These are phyloP conservation scores for Samia ricini DNA, from an alignment of 1,140 invertebrate genomes.

Conservation along the genomic window DNA sequence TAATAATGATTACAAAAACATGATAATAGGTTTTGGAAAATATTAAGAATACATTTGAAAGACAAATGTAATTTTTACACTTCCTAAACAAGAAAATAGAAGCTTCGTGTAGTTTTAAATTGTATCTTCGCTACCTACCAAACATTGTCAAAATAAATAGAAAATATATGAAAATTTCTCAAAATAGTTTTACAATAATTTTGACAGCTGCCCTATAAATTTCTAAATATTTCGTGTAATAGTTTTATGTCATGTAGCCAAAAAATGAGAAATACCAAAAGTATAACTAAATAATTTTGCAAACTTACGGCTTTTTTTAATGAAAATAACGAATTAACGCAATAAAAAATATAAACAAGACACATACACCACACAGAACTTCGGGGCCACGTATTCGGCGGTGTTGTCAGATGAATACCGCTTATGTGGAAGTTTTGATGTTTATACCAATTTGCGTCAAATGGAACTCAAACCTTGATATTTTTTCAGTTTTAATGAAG, in stretches of 20 bases:
- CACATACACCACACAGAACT: conserved; percentile 53
- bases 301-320: conserved; percentile 55
- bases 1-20: background rate
- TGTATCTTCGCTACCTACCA: background rate
- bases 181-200: conserved; percentile 11
- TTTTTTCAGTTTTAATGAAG: background rate
- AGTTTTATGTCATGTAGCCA: conserved; percentile 5
- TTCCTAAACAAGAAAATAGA: background rate
- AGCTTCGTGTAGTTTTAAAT: background rate
- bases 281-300: background rate
- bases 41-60: background rate
- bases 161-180: background rate
- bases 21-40: background rate
- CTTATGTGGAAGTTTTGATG: conserved; percentile 74
- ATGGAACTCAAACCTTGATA: conserved; percentile 30
- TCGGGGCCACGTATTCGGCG: conserved; percentile 70
- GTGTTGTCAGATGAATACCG: conserved; percentile 61
- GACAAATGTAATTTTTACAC: background rate
- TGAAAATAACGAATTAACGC: conserved; percentile 52
- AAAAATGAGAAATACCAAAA: background rate
- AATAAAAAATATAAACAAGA: conserved; percentile 74
- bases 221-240: conserved; percentile 21
- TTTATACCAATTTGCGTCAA: conserved; percentile 28
- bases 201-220: conserved; percentile 44
- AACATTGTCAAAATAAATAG: background rate